Conservation (phyloP, 1,140 invertebrate species). For the Pemphigus obesinymphae region DNA sequence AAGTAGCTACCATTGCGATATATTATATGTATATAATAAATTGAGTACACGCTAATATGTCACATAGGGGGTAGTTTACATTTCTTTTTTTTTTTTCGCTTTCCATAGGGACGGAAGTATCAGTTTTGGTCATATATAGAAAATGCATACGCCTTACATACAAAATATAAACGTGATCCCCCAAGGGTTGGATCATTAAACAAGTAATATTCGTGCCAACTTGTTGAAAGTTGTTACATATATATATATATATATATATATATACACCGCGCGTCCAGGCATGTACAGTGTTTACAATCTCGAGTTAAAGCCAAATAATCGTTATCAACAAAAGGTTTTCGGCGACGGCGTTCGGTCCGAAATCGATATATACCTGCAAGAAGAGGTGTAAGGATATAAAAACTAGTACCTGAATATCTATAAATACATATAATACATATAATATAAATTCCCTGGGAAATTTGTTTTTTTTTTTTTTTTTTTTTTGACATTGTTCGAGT, state of each 20-base stretch:
- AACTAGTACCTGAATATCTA: too few species aligned
- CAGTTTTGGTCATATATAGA: too few species aligned
- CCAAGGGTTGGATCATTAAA: constrained; percentile 33
- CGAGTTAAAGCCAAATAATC: constrained; percentile 8
- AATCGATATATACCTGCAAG: not conserved
- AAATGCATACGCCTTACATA: not conserved
- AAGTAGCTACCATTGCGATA: not conserved
- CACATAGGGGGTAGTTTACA: not conserved
- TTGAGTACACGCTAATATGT: not conserved
- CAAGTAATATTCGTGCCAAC: constrained; percentile 35
- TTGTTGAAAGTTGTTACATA: constrained; percentile 23
- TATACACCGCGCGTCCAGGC: not conserved
- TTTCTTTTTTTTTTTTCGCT: not conserved
- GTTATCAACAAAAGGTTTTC: not conserved
- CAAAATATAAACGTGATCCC: not conserved
- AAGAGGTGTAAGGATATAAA: too few species aligned
- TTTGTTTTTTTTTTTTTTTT: too few species aligned
- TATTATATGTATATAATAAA: not conserved
- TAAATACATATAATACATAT: too few species aligned
- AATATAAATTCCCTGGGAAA: not conserved
- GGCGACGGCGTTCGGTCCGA: not conserved
- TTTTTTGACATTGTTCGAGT: not conserved
- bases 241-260: not conserved
- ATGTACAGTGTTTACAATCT: constrained; percentile 2
- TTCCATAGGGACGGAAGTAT: not conserved